Evolutionary conservation across 2,888 invertebrate species (phyloP).

Genomic region (Diabrotica balteata): DNA sequence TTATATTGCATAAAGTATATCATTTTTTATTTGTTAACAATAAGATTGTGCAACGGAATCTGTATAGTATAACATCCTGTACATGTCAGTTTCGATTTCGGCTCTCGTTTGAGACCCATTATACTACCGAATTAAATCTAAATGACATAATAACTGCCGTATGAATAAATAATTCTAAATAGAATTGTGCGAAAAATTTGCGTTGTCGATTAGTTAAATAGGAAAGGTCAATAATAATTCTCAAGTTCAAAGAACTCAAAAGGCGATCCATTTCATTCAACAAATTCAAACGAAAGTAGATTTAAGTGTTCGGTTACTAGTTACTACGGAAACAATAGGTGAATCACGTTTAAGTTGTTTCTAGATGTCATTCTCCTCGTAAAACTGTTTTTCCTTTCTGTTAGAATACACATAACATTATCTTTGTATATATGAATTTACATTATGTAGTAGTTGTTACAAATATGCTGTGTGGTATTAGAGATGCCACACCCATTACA

Average conservation of each 20-base stretch:
- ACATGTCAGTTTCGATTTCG: constrained; percentile 4
- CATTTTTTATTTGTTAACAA: neutral
- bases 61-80: neutral
- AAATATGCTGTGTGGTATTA: too few species aligned
- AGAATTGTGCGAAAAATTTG: constrained; percentile 9
- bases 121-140: constrained; percentile 3
- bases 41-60: neutral
- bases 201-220: neutral
- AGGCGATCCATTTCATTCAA: constrained; percentile 19
- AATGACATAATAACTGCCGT: constrained; percentile 12
- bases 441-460: too few species aligned
- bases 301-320: constrained; percentile 25
- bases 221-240: constrained; percentile 21
- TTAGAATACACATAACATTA: too few species aligned
- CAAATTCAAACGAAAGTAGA: constrained; percentile 22
- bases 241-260: constrained; percentile 22
- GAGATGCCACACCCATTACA: too few species aligned
- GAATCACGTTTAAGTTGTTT: constrained; percentile 21
- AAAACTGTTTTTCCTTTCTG: constrained; percentile 23
- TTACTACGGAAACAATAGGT: constrained; percentile 23
- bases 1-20: too few species aligned
- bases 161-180: constrained; percentile 12
- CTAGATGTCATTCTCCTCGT: constrained; percentile 19
- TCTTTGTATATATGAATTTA: too few species aligned
- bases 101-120: constrained; percentile 6